phyloP scores from a whole-genome alignment of 2,113 vertebrate species.

The Takifugu bimaculatus region DNA sequence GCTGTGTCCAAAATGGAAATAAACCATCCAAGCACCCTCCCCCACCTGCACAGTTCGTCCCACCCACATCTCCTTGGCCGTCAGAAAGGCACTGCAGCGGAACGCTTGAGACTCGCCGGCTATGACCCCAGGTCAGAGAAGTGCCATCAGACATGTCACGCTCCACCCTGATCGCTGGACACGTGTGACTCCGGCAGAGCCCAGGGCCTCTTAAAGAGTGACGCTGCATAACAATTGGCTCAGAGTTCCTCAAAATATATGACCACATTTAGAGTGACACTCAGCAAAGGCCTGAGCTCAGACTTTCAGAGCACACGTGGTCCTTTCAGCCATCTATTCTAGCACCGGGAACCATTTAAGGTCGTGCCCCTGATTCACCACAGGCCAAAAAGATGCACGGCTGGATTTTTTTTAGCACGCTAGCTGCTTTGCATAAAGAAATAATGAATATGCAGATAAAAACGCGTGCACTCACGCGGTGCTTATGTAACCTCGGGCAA shows the following conservation, averaged over 20 bases:
- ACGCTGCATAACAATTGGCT: constrained; percentile 53
- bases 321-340: constrained; percentile 33
- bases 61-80: constrained; percentile 14
- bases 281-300: constrained; percentile 23
- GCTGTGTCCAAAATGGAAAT: neutral
- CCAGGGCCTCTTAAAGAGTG: constrained; percentile 49
- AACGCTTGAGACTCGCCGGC: constrained; percentile 49
- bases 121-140: constrained; percentile 65
- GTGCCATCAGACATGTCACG: constrained; percentile 72
- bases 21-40: constrained; percentile 20
- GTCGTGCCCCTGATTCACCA: neutral
- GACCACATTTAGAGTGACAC: constrained; percentile 38
- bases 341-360: constrained; percentile 13
- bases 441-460: constrained; percentile 32
- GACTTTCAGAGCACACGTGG: constrained; percentile 15
- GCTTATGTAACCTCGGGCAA: constrained; percentile 40
- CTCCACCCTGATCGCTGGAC: constrained; percentile 56
- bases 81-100: constrained; percentile 51
- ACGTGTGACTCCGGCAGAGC: constrained; percentile 54
- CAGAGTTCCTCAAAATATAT: constrained; percentile 46
- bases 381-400: neutral
- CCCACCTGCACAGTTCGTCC: constrained; percentile 29
- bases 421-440: constrained; percentile 29
- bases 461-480: constrained; percentile 21
- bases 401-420: neutral